Evolutionary conservation across 2,113 vertebrate genomes (phyloP).

Genomic region (Leptobrachium ailaonicum): DNA sequence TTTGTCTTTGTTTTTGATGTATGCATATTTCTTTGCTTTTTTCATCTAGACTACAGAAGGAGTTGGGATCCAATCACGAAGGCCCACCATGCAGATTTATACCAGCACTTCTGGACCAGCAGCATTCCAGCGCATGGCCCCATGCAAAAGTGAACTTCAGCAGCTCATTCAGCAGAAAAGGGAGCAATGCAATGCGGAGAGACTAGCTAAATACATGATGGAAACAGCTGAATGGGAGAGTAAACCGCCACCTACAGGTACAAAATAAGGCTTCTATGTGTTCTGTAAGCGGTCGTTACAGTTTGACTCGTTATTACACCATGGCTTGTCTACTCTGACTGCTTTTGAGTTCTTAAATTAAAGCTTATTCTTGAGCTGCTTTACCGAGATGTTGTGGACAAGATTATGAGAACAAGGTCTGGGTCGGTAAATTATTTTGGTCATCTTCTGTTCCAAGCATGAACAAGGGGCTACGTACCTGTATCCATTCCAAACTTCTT

Average conservation of each 20-base stretch:
- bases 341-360: too few species aligned
- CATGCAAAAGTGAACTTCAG: slow-evolving; percentile 90
- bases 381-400: too few species aligned
- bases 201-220: slow-evolving; percentile 95
- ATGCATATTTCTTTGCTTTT: neutral
- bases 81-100: slow-evolving; percentile 69
- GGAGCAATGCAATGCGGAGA: slow-evolving; percentile 90
- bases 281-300: too few species aligned
- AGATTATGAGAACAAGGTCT: too few species aligned
- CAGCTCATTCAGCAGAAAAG: slow-evolving; percentile 94
- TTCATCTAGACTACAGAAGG: slow-evolving; percentile 75
- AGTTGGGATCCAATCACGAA: slow-evolving; percentile 68
- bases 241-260: slow-evolving; percentile 90
- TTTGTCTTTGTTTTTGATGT: neutral
- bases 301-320: too few species aligned
- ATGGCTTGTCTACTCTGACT: too few species aligned
- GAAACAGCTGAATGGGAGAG: slow-evolving; percentile 97
- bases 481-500: too few species aligned
- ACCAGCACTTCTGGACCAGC: slow-evolving; percentile 67
- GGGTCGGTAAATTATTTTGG: too few species aligned
- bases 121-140: slow-evolving; percentile 86
- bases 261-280: neutral
- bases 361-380: too few species aligned
- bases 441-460: too few species aligned
- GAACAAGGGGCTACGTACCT: too few species aligned